Base-by-base conservation (phyloP, 1,140 invertebrate genomes). In the Sogatella furcifera region DNA sequence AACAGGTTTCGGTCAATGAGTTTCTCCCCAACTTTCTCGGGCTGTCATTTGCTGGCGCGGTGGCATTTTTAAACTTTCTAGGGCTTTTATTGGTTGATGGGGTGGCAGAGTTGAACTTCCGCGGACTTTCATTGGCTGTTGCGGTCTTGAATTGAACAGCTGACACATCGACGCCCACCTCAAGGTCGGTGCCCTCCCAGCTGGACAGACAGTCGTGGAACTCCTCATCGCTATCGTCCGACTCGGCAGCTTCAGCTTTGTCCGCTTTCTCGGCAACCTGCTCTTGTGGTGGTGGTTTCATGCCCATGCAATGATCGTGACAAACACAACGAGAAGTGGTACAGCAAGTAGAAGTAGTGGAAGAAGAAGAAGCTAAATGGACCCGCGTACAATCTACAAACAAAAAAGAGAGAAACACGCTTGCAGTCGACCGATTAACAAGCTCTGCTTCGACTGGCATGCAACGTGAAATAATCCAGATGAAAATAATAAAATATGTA, bases 311-410 rank as follows among this genome's bases (percentile, higher is more conserved):
- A 49, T 60, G 56, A 44, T 41, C 24, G 34, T 57, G 44, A 60
- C 58, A 60, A 60, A 38, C 17, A 60, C 58, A 53, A 60, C 54
- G 58, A 60, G 31, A 31, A 53, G 15, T 28, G 22, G 52, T 28
- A 53, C 49, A 53, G 42, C 49, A 31, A 49, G 57, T 57, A 22
- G 56, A 34, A 24, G 49, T n/a, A 22, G 52, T 5, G 34, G 52
- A 52, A 38, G 24, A 52, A 54, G 58, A 52, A 34, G 57, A 52
- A 60, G 54, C 58, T 31, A 60, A 60, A 60, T 52, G 49, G 54
- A 60, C 52, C 34, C 58, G 52, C 58, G 49, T 52, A 60, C 58
- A 60, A 60, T 60, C 58, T 60, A 60, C 58, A 60, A 60, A 60
- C 58, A 60, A 60, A 60, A 57, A n/a, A 57, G 54, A 52, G 54